Conservation (phyloP, 1,140 invertebrate genomes). For the Eubasilissa regina region DNA sequence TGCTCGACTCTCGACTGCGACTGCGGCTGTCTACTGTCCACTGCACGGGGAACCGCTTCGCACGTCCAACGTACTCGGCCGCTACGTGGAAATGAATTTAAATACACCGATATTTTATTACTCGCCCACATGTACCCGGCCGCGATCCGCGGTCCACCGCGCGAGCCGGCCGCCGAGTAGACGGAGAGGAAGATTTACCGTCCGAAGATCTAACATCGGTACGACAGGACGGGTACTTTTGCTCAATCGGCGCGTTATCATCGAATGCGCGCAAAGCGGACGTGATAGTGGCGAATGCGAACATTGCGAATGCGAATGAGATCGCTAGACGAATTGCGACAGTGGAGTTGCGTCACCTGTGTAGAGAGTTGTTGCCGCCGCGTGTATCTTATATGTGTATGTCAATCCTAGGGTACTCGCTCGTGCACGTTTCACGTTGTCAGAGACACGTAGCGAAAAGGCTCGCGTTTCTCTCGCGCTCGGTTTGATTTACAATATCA, state of each 20-base stretch:
- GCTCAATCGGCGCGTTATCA: conserved; percentile 7
- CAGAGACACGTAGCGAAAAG: conserved; percentile 19
- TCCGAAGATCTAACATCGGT: not conserved
- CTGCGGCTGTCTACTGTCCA: not conserved
- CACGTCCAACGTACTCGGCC: conserved; percentile 24
- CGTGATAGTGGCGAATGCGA: conserved; percentile 18
- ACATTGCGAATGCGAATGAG: conserved; percentile 33
- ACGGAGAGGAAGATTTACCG: conserved; percentile 20
- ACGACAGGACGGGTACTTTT: not conserved
- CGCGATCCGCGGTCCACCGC: conserved; percentile 5
- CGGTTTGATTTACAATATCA: no score
- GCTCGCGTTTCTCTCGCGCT: conserved; percentile 1
- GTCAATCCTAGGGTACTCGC: not conserved
- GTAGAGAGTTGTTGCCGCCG: conserved; percentile 6
- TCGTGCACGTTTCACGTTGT: conserved; percentile 10
- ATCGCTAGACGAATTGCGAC: conserved; percentile 47
- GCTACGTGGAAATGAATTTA: conserved; percentile 47
- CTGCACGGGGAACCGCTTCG: not conserved
- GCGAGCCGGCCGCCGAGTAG: conserved; percentile 7
- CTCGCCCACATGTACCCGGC: conserved; percentile 35
- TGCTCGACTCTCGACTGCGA: not conserved
- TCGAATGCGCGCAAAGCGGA: not conserved
- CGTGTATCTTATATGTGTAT: not conserved
- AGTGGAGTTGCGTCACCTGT: conserved; percentile 43
- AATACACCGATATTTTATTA: conserved; percentile 40